Base-by-base conservation (phyloP, 2,797 vertebrate species). In the Coregonus sp. region DNA sequence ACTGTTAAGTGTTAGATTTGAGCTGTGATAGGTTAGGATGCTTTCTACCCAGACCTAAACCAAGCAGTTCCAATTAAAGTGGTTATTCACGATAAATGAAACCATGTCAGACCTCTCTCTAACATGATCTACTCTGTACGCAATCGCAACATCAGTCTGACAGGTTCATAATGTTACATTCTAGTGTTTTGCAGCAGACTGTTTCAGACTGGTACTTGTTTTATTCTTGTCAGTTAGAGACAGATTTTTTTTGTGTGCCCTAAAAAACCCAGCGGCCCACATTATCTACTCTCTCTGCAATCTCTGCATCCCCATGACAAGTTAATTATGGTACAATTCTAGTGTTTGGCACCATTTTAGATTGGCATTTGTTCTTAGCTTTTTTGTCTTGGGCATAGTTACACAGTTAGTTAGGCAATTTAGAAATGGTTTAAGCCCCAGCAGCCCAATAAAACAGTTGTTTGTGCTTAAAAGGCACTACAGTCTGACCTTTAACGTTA, bases 1-100 rank as follows among this genome's bases (percentile, higher is more conserved):
- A n/a, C 80, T 84, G 84, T 89, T 83, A 84, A 84, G 86, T 80
- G 84, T 77, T 78, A 79, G 84, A 80, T 83, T 84, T 89, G 85
- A 37, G 79, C 76, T 6, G 14, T n/a, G 16, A 77, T 80, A 74
- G 67, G 15, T 18, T 70, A 82, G 81, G 80, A 85, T 61, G 78
- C 77, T 77, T 67, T 12, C 65, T 35, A 33, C 9, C 65, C 29
- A 29, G 65, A 78, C 76, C 86, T 56, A 18, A 56, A 56, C 12
- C 16, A 5, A 56, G 54, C 16, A 5, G 18, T 5, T 4, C 54
- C 54, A 56, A 54, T 16, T 3, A 56, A 18, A 56, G 54, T 56
- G 54, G 16, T 52, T 52, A 15, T 15, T 4, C n/a, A 56, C 54
- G 16, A 25, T n/a, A 9, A 59, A 59, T 6, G n/a, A n/a, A n/a